A percentile compares a stretch with the other conserved stretches of the same genome.
Conservation (phyloP, 2,113 vertebrate species). For the Cebidichthys violaceus region DNA sequence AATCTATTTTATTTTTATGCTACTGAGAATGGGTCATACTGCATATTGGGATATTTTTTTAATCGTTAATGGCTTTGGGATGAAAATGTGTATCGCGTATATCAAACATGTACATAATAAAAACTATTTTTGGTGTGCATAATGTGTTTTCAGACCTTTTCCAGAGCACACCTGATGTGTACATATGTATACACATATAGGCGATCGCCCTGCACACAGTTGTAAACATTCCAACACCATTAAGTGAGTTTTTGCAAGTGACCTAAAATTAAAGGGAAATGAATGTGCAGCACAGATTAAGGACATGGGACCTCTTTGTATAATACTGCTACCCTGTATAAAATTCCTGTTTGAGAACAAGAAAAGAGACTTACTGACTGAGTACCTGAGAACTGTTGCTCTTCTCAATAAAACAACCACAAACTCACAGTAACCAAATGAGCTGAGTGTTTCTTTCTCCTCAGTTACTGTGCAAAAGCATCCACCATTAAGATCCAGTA, state of each 20-base stretch:
- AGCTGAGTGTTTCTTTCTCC: neutral
- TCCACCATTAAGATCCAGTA: neutral
- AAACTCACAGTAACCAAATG: neutral
- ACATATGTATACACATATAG: neutral
- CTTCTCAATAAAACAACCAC: neutral
- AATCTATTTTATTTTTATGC: neutral
- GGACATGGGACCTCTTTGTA: neutral
- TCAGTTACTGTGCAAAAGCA: neutral
- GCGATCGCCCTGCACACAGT: neutral
- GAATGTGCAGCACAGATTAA: neutral
- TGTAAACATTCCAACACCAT: slow-evolving; percentile 31
- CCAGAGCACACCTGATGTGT: neutral
- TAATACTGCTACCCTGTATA: neutral
- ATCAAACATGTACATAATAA: neutral
- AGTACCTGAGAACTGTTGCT: neutral
- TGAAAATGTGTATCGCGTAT: neutral
- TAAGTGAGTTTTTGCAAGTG: slow-evolving; percentile 10
- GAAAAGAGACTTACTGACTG: neutral
- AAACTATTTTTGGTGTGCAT: neutral
- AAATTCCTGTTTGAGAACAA: neutral
- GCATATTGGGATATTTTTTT: neutral
- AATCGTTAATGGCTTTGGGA: neutral
- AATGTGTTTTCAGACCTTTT: neutral
- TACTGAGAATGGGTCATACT: neutral
- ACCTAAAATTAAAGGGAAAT: slow-evolving; percentile 22